A percentile compares a stretch with the other conserved stretches of the same genome.
Evolutionary conservation across 2,888 invertebrate genomes (phyloP).

Genomic region (Hypena proboscidalis): DNA sequence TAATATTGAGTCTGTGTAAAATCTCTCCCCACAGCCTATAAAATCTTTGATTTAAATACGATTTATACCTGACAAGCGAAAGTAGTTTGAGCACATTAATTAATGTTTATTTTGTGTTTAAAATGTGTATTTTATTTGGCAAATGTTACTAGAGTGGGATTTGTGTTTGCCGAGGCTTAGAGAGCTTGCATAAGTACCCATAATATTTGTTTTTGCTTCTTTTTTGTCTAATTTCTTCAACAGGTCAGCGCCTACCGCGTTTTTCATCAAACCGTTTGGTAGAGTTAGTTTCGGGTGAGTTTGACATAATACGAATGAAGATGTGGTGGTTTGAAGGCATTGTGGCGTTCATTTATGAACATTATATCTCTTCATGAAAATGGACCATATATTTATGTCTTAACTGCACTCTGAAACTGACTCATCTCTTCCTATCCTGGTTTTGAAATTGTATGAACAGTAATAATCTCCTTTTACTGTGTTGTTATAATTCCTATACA

Average conservation of each 20-base stretch:
- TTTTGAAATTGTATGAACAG: conserved; percentile 29
- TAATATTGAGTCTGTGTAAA: too few species aligned
- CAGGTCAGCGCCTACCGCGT: conserved; percentile 89
- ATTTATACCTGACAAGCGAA: conserved; percentile 48
- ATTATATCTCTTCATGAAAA: conserved; percentile 70
- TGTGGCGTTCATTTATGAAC: conserved; percentile 78
- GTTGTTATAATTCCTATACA: conserved; percentile 13
- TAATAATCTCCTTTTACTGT: conserved; percentile 25
- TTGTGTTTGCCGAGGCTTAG: conserved; percentile 68
- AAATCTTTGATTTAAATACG: neutral
- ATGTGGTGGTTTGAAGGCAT: conserved; percentile 82
- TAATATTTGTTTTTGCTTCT: conserved; percentile 73
- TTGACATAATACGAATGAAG: conserved; percentile 81
- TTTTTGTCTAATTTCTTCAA: conserved; percentile 88
- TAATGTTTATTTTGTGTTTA: conserved; percentile 45
- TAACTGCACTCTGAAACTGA: conserved; percentile 83
- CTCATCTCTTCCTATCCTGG: conserved; percentile 58
- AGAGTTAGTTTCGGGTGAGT: conserved; percentile 91
- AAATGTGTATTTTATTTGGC: conserved; percentile 47
- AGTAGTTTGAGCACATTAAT: conserved; percentile 43
- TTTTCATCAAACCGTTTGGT: conserved; percentile 89
- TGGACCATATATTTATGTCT: conserved; percentile 71
- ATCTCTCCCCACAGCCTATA: too few species aligned
- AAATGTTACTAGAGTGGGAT: conserved; percentile 61
- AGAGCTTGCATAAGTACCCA: conserved; percentile 72